Base-by-base conservation (phyloP, 1,140 invertebrate genomes). In the Danaus plexippus region DNA sequence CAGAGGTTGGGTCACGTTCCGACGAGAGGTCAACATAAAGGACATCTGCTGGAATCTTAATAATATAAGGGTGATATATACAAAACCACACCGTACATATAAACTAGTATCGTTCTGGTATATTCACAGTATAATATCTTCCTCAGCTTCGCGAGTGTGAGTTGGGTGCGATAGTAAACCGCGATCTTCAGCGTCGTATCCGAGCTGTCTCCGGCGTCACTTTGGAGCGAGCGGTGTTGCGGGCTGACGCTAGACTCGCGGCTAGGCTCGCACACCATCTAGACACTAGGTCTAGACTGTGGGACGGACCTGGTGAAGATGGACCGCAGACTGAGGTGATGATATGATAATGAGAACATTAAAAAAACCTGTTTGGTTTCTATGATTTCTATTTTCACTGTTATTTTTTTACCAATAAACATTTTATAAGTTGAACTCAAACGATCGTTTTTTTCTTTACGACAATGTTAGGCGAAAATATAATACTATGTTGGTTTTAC, bases 21-120 rank as follows among this genome's bases (percentile, higher is more conserved):
- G 97, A 67, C 88, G 96, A 43, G 93, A 97, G 75, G 97, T 99
- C 8, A 99, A 99, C 79, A 99, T 99, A 59, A 99, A 99, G 82
- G 97, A 99, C 83, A 99, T 99, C 58, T 99, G 98, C 82, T 99
- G 97, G 97, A 97, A 96, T 81, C 89, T 99, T 9, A 99, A 99
- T 75, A 98, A 97, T 71, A 97, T 98, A 60, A 88, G 96, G 68
- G 94, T 96, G 87, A 59, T 9, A 59, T 10, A 44, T 57, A 44
- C 47, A 41, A 32, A 0, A 4, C 5, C 22, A 32, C 7, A 32
- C 22, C 22, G 7, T 32, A 32, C 22, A 32, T 32, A 32, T 32
- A 32, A 32, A 32, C 2, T 32, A 32, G 5, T 32, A 6, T 32
- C 22, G 4, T 32, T 32, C 2, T 32, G 22, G 22, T 32, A 32